Evolutionary conservation across 2,888 invertebrate species (phyloP).

Genomic region (Megamerina dolium): DNA sequence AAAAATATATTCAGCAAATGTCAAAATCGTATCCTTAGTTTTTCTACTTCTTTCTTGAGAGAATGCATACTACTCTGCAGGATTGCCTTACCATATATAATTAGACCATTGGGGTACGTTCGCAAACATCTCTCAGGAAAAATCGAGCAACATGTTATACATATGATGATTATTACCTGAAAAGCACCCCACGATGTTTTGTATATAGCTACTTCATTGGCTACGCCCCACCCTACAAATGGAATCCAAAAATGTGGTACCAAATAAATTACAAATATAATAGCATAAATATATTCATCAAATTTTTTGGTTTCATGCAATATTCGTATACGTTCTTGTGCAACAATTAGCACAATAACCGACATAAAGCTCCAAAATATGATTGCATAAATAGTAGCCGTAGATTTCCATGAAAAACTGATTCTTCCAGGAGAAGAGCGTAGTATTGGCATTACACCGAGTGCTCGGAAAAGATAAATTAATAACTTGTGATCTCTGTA

Average conservation of each 20-base stretch:
- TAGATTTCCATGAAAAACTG: conserved; percentile 60
- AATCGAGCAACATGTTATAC: too few relatives aligned
- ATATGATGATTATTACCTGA: too few relatives aligned
- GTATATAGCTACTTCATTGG: conserved; percentile 61
- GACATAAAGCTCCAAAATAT: conserved; percentile 59
- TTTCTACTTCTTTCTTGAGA: too few relatives aligned
- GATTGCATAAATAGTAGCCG: conserved; percentile 60
- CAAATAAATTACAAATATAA: conserved; percentile 61
- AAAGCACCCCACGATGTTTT: conserved; percentile 65
- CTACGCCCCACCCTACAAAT: conserved; percentile 66
- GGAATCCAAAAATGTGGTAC: conserved; percentile 64
- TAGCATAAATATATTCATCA: conserved; percentile 65
- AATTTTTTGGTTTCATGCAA: conserved; percentile 58
- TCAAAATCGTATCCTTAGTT: too few relatives aligned
- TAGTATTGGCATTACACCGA: conserved; percentile 63
- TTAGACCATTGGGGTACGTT: too few relatives aligned
- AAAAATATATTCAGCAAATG: too few relatives aligned
- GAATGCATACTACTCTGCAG: too few relatives aligned
- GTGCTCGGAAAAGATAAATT: conserved; percentile 56
- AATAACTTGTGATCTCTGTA: conserved; percentile 63
- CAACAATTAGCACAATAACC: conserved; percentile 56
- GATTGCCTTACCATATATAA: too few relatives aligned
- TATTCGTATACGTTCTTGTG: conserved; percentile 58
- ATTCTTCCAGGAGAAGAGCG: conserved; percentile 55
- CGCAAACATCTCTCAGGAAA: too few relatives aligned